Conservation (phyloP, 1,140 invertebrate genomes). For the Scaptomyza pallida region DNA sequence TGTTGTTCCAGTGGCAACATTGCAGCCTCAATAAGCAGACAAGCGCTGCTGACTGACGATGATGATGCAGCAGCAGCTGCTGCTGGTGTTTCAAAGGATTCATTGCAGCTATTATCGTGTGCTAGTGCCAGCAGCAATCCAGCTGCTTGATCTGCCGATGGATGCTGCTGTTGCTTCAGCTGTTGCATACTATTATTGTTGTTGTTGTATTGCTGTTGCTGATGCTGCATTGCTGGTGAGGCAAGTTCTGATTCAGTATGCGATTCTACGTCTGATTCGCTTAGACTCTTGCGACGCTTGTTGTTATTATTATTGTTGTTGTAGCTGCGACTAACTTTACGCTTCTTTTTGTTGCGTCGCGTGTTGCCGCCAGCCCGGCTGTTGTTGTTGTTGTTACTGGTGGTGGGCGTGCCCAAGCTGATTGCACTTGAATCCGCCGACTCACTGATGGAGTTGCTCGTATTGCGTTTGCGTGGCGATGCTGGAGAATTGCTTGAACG, state of each 20-base stretch:
- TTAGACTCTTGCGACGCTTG: conserved; percentile 85
- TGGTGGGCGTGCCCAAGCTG: conserved; percentile 21
- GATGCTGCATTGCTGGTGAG: conserved; percentile 84
- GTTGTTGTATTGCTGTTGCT: conserved; percentile 57
- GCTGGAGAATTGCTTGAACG: conserved; percentile 68
- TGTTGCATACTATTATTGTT: conserved; percentile 72
- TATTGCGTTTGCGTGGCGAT: conserved; percentile 63
- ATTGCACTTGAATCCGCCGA: conserved; percentile 15
- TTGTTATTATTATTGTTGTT: conserved; percentile 53
- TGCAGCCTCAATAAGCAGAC: conserved; percentile 91
- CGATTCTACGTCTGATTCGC: conserved; percentile 88
- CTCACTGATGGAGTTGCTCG: conserved; percentile 60
- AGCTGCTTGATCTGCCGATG: conserved; percentile 84
- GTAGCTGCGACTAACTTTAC: conserved; percentile 71
- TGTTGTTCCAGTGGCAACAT: conserved; percentile 89
- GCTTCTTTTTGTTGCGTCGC: conserved; percentile 73
- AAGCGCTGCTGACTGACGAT: conserved; percentile 87
- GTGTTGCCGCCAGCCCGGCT: conserved; percentile 15
- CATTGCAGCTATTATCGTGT: conserved; percentile 81
- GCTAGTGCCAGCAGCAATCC: conserved; percentile 86
- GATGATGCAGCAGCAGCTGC: conserved; percentile 25
- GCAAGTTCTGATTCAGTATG: conserved; percentile 87
- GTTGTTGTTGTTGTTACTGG: conserved; percentile 34
- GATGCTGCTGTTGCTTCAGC: conserved; percentile 40
- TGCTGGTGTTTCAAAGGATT: conserved; percentile 59